These are phyloP conservation scores for Caenorhabditis briggsae DNA, from an alignment of 1,140 invertebrate species.

Conservation along the genomic window DNA sequence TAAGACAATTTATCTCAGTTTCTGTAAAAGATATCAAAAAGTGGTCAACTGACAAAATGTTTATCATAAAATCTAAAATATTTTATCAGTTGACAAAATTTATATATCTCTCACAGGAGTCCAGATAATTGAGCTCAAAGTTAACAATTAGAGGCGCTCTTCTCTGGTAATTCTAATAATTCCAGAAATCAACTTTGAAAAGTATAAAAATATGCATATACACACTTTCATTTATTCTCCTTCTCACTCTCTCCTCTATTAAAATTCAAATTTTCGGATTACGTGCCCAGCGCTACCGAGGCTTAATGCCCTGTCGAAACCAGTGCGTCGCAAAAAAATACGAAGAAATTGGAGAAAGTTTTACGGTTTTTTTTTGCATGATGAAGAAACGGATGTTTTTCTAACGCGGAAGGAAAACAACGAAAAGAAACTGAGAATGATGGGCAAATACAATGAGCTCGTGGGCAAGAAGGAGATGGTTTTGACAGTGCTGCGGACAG, in stretches of 20 bases:
- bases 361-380: conserved; percentile 19
- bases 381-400: conserved; percentile 51
- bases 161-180: background rate
- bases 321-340: background rate
- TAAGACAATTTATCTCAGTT: too few relatives aligned
- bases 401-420: conserved; percentile 6
- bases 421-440: conserved; percentile 19
- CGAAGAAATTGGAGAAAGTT: conserved; percentile 41
- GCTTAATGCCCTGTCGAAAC: conserved; percentile 8
- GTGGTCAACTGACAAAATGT: too few relatives aligned
- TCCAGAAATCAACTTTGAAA: background rate
- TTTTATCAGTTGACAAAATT: too few relatives aligned
- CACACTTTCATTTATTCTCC: background rate
- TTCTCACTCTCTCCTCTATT: background rate
- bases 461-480: background rate
- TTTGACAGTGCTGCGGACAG: background rate
- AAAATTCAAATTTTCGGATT: conserved; percentile 52
- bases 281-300: background rate
- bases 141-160: too few relatives aligned
- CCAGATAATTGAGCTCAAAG: too few relatives aligned
- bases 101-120: too few relatives aligned
- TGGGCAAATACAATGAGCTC: conserved; percentile 21
- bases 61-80: too few relatives aligned
- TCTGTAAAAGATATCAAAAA: too few relatives aligned
- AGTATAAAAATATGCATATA: background rate